phyloP scores from a whole-genome alignment of 2,797 vertebrate genomes.

The Pampus argenteus region DNA sequence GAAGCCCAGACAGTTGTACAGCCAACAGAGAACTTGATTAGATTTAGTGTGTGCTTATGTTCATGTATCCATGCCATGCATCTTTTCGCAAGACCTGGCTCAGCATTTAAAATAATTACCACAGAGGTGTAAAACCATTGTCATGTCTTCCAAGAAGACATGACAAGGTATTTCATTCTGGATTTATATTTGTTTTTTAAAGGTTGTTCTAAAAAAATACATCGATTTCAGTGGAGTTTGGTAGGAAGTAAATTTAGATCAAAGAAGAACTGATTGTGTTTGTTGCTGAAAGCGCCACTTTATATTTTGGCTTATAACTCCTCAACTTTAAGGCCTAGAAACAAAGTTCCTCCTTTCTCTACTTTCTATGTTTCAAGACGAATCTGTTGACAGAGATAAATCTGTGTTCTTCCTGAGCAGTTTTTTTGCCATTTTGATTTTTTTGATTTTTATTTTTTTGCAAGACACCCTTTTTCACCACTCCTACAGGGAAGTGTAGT shows the following conservation, averaged over 20 bases:
- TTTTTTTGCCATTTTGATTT: neutral
- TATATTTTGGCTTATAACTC: neutral
- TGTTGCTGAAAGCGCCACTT: neutral
- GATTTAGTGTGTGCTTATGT: slow-evolving; percentile 50
- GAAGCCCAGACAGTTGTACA: slow-evolving; percentile 32
- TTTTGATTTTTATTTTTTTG: no score
- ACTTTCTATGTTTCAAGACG: neutral
- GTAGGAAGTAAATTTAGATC: neutral
- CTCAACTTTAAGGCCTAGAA: neutral
- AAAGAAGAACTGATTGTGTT: neutral
- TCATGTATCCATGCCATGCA: slow-evolving; percentile 9
- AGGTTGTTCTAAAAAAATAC: neutral
- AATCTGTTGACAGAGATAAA: neutral
- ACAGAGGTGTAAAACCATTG: neutral
- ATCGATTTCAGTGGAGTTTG: neutral
- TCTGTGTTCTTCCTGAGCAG: neutral
- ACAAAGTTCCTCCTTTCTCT: neutral
- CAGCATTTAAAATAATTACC: slow-evolving; percentile 38
- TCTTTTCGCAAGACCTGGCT: slow-evolving; percentile 32
- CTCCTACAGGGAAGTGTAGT: neutral
- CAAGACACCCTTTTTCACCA: neutral
- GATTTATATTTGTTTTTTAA: neutral
- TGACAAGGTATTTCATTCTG: neutral
- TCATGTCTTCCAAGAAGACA: neutral
- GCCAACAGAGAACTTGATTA: slow-evolving; percentile 42